A percentile compares a stretch with the other conserved stretches of the same genome.
These are phyloP conservation scores for Ganaspis brasiliensis DNA, from an alignment of 2,888 invertebrate species.

Conservation along the genomic window DNA sequence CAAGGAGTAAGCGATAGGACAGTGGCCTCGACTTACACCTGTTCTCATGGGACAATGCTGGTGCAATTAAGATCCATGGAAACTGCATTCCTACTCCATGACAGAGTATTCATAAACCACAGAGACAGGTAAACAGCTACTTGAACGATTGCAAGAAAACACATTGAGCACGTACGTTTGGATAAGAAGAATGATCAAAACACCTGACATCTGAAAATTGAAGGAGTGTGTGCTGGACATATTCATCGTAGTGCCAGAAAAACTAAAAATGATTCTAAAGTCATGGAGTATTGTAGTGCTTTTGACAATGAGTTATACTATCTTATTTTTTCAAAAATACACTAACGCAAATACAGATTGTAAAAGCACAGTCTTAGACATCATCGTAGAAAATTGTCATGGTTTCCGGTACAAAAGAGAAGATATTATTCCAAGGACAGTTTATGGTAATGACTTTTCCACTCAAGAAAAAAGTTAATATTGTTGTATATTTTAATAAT, in stretches of 20 bases:
- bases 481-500: too few relatives aligned
- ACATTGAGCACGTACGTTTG: constrained; percentile 59
- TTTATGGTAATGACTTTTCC: too few relatives aligned
- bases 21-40: constrained; percentile 41
- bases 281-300: background rate
- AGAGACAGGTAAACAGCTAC: constrained; percentile 53
- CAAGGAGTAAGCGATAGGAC: constrained; percentile 23
- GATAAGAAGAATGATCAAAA: constrained; percentile 64
- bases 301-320: constrained; percentile 10
- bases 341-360: constrained; percentile 41
- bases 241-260: constrained; percentile 18
- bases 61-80: constrained; percentile 28
- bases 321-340: background rate
- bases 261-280: background rate
- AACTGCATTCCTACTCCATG: constrained; percentile 38
- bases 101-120: constrained; percentile 24
- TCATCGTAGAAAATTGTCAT: constrained; percentile 52
- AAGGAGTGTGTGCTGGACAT: constrained; percentile 16
- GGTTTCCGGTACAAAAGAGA: constrained; percentile 47
- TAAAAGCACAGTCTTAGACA: constrained; percentile 51
- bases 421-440: too few relatives aligned
- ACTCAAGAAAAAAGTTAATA: too few relatives aligned
- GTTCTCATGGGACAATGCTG: constrained; percentile 28
- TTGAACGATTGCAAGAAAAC: constrained; percentile 55
- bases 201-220: constrained; percentile 52